phyloP scores from a whole-genome alignment of 1,140 invertebrate species.

The Caenorhabditis inopinata region DNA sequence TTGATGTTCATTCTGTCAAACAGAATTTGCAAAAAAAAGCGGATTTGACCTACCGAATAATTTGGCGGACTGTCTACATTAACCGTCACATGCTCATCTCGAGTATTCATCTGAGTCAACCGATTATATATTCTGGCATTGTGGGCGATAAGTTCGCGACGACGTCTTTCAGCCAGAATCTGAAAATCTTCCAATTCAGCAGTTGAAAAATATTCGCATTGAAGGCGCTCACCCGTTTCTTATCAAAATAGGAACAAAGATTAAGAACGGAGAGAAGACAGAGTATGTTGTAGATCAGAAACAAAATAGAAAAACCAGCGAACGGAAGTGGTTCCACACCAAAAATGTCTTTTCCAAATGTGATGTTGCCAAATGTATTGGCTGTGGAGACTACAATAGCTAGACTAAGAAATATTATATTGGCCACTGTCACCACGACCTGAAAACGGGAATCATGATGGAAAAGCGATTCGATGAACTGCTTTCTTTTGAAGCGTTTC shows the following conservation, averaged over 20 bases:
- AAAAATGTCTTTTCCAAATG: background rate
- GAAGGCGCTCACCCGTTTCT: background rate
- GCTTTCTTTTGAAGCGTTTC: no score
- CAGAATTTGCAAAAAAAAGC: no score
- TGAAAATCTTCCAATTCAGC: background rate
- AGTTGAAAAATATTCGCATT: background rate
- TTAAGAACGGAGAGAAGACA: background rate
- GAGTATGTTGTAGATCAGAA: background rate
- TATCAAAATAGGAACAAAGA: background rate
- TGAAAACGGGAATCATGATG: no score
- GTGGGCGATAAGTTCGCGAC: background rate
- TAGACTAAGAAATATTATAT: background rate
- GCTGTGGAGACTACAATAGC: background rate
- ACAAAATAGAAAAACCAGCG: background rate
- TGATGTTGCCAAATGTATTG: background rate
- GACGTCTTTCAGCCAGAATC: background rate
- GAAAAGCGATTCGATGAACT: no score
- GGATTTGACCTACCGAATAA: background rate
- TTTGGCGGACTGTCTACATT: constrained; percentile 1
- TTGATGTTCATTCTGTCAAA: no score
- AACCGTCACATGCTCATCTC: background rate
- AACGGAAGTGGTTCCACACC: background rate
- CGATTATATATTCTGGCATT: background rate
- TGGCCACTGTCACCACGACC: background rate
- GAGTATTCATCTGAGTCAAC: background rate